Conservation (phyloP, 2,113 vertebrate species). For the Sminthopsis crassicaudata region DNA sequence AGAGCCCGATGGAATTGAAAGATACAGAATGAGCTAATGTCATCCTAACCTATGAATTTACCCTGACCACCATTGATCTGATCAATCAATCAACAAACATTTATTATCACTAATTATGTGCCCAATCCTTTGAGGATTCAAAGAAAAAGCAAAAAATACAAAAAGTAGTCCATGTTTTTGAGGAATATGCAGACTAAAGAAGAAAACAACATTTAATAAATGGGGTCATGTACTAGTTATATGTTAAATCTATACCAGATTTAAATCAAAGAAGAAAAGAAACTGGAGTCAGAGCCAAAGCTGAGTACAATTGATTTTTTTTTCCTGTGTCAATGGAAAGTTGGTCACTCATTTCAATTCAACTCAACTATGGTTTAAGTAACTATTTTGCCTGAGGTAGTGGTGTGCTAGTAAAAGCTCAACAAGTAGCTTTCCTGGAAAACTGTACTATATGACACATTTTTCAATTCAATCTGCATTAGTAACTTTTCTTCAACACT, state of each 20-base stretch:
- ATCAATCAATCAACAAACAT: background rate
- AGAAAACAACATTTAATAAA: background rate
- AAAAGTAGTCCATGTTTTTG: background rate
- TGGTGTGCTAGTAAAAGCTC: background rate
- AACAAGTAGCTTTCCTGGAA: background rate
- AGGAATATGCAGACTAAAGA: background rate
- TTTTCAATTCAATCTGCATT: background rate
- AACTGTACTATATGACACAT: background rate
- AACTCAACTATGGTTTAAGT: background rate
- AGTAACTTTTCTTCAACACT: background rate
- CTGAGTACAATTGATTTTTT: background rate
- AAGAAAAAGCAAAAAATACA: background rate
- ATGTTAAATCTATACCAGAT: background rate
- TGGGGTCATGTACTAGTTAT: background rate
- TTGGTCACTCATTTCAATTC: background rate
- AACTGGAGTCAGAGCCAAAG: background rate
- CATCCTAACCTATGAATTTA: background rate
- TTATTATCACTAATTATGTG: background rate
- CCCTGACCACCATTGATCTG: background rate
- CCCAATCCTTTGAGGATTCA: background rate
- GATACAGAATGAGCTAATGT: slow-evolving; percentile 44
- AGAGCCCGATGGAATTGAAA: slow-evolving; percentile 45
- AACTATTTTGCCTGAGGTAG: background rate
- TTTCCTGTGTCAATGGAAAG: background rate
- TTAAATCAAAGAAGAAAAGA: background rate